A percentile compares a stretch with the other conserved stretches of the same genome.
Evolutionary conservation across 2,113 vertebrate genomes (phyloP).

Genomic region (Pterocles burchelli): DNA sequence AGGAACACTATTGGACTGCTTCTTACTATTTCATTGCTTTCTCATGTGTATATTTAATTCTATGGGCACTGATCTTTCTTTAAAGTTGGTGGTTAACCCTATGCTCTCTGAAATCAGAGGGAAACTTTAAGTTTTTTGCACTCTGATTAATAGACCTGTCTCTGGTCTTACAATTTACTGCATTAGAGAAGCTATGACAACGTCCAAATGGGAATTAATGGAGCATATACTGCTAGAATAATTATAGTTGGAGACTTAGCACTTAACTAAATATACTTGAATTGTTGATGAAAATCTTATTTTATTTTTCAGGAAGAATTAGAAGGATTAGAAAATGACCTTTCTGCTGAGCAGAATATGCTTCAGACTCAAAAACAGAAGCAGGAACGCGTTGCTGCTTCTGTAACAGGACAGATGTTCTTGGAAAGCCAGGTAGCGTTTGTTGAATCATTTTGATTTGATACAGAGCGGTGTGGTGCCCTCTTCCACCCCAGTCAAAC

Average conservation of each 20-base stretch:
- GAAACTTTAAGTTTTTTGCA: not conserved
- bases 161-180: not conserved
- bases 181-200: not conserved
- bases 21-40: not conserved
- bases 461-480: not conserved
- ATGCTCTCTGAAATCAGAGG: not conserved
- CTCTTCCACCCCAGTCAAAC: not conserved
- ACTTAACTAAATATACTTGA: not conserved
- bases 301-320: slow-evolving; percentile 85
- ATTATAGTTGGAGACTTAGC: not conserved
- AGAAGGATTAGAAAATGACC: slow-evolving; percentile 82
- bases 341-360: slow-evolving; percentile 82
- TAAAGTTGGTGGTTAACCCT: not conserved
- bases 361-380: slow-evolving; percentile 89
- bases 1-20: not conserved
- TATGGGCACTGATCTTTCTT: not conserved
- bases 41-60: not conserved
- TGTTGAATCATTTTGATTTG: not conserved
- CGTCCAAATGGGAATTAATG: not conserved
- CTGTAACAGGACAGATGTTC: slow-evolving; percentile 96
- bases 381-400: slow-evolving; percentile 89
- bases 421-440: slow-evolving; percentile 90
- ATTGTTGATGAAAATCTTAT: not conserved
- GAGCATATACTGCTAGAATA: not conserved
- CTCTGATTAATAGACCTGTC: too few relatives aligned